Conservation (phyloP, 2,797 vertebrate genomes). For the Diplodus puntazzo region DNA sequence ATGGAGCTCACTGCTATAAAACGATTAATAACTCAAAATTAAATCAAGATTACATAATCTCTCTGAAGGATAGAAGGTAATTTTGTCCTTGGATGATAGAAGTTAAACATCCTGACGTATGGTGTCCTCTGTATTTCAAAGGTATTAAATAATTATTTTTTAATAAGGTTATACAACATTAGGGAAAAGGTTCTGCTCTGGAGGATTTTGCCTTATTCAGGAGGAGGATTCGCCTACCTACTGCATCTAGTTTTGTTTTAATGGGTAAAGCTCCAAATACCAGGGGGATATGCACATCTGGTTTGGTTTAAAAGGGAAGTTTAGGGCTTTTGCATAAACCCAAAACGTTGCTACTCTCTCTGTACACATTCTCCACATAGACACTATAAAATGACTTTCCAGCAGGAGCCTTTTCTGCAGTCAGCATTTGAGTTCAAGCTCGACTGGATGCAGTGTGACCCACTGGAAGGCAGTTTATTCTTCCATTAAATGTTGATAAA, state of each 20-base stretch:
- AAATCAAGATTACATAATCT: constrained; percentile 25
- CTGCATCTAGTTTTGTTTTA: constrained; percentile 52
- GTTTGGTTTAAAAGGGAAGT: constrained; percentile 73
- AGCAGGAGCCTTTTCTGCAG: constrained; percentile 46
- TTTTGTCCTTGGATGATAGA: constrained; percentile 36
- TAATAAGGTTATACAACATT: constrained; percentile 18
- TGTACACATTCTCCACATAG: constrained; percentile 52
- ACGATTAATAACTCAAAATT: constrained; percentile 23
- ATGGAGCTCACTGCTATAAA: neutral
- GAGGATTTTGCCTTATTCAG: constrained; percentile 17
- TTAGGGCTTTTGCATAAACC: constrained; percentile 67
- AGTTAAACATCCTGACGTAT: constrained; percentile 12
- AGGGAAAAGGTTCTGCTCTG: constrained; percentile 15
- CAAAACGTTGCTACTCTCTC: constrained; percentile 58
- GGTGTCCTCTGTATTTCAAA: constrained; percentile 6
- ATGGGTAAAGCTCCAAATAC: constrained; percentile 58
- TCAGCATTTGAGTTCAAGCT: constrained; percentile 52
- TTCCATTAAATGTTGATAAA: neutral
- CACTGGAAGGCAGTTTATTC: constrained; percentile 4
- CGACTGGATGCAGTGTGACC: constrained; percentile 20
- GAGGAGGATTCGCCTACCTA: constrained; percentile 25
- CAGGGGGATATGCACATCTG: constrained; percentile 74
- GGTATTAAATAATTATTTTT: neutral
- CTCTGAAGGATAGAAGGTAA: constrained; percentile 18
- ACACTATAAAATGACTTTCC: constrained; percentile 51